phyloP scores from a whole-genome alignment of 2,888 invertebrate genomes.

The Lycia hirtaria region DNA sequence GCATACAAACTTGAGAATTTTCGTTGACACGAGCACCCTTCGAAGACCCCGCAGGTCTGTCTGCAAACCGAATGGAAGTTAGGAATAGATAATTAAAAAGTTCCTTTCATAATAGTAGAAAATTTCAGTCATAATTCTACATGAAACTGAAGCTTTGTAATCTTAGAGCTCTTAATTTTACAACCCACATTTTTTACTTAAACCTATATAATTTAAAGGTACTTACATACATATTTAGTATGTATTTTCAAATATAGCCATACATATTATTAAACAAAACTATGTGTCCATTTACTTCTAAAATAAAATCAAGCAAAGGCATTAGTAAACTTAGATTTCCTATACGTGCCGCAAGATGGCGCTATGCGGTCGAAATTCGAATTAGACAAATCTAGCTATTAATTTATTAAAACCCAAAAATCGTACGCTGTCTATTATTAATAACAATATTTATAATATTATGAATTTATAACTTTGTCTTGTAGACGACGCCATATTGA shows the following conservation, averaged over 20 bases:
- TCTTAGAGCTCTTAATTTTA: too few species aligned
- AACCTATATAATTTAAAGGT: too few species aligned
- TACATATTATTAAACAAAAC: not conserved
- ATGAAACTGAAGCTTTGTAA: not conserved
- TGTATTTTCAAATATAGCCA: too few species aligned
- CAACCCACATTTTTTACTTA: too few species aligned
- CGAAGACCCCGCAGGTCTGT: not conserved
- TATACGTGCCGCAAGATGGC: not conserved
- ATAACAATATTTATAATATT: too few species aligned
- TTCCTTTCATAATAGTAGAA: not conserved
- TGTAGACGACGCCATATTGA: too few species aligned
- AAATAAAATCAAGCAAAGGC: not conserved
- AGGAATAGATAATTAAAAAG: not conserved
- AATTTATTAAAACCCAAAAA: too few species aligned
- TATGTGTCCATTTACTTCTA: not conserved
- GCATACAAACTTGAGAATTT: conserved; percentile 1
- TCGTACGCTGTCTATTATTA: too few species aligned
- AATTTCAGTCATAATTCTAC: not conserved
- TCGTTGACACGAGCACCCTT: conserved; percentile 1
- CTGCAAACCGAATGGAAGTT: not conserved
- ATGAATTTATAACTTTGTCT: too few species aligned
- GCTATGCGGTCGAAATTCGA: too few species aligned
- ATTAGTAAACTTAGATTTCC: not conserved
- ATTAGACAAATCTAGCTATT: too few species aligned
- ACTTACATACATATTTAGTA: too few species aligned